Conservation (phyloP, 2,888 invertebrate genomes). For the Lepidocyrtinus sp. region DNA sequence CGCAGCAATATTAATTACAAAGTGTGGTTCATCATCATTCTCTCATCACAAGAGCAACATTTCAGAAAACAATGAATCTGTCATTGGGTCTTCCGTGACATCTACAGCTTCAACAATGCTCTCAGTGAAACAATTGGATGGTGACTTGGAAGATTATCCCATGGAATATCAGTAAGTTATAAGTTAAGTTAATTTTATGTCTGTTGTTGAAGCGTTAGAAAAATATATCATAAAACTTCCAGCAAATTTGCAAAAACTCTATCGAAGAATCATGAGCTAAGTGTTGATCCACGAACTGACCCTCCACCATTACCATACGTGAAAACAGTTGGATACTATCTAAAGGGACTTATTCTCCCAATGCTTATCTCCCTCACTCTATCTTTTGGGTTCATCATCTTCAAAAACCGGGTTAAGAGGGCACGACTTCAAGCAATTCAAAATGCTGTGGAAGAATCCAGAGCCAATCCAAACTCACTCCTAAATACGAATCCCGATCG, state of each 20-base stretch:
- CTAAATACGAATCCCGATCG: background rate
- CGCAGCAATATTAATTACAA: constrained; percentile 27
- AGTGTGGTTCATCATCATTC: constrained; percentile 37
- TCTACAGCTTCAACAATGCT: background rate
- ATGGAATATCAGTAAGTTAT: too few relatives aligned
- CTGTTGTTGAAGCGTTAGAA: too few relatives aligned
- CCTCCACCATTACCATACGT: constrained; percentile 12
- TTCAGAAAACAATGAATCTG: background rate
- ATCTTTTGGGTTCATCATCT: constrained; percentile 56
- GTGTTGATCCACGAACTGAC: too few relatives aligned
- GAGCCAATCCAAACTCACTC: constrained; percentile 25
- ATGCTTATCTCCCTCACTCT: constrained; percentile 53
- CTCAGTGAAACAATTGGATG: background rate
- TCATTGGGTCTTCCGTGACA: background rate
- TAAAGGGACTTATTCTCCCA: constrained; percentile 59
- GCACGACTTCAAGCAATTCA: constrained; percentile 39
- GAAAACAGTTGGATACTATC: constrained; percentile 50
- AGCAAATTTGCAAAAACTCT: background rate
- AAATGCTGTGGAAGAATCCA: constrained; percentile 32
- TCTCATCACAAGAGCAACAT: constrained; percentile 20
- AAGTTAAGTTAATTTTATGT: too few relatives aligned
- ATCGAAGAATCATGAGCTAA: too few relatives aligned
- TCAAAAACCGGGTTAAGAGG: constrained; percentile 48
- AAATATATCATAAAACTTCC: too few relatives aligned
- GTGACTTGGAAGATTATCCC: constrained; percentile 31